phyloP scores from a whole-genome alignment of 2,797 vertebrate species.

The Pangasius krempfi region DNA sequence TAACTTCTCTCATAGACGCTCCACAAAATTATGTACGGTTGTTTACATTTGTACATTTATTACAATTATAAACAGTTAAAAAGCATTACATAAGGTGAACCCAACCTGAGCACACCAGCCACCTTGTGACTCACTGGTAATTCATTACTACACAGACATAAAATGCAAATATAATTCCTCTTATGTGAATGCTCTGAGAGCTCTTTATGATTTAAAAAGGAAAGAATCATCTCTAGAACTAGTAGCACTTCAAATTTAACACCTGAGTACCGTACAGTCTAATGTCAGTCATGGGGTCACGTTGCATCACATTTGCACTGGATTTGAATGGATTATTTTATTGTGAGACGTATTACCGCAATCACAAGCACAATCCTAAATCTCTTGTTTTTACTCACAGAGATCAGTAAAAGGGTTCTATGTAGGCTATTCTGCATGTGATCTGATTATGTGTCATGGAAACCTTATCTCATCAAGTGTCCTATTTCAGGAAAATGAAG shows the following conservation, averaged over 20 bases:
- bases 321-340: neutral
- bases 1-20: neutral
- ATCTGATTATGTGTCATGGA: conserved; percentile 32
- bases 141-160: neutral
- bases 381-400: neutral
- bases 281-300: neutral
- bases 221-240: neutral
- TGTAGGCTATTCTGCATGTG: conserved; percentile 15
- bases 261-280: too few relatives aligned
- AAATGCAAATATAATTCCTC: neutral
- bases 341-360: neutral
- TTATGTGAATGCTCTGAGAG: neutral
- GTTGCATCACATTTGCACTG: neutral
- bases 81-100: neutral
- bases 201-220: neutral
- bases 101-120: neutral
- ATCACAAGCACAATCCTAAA: neutral
- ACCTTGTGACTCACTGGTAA: neutral
- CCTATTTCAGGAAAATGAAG: conserved; percentile 25
- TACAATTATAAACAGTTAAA: neutral
- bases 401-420: neutral
- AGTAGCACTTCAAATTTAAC: neutral
- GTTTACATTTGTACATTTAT: conserved; percentile 1
- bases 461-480: conserved; percentile 31
- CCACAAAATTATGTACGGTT: too few relatives aligned